phyloP scores from a whole-genome alignment of 2,797 vertebrate species.

The Sebastes cheni region DNA sequence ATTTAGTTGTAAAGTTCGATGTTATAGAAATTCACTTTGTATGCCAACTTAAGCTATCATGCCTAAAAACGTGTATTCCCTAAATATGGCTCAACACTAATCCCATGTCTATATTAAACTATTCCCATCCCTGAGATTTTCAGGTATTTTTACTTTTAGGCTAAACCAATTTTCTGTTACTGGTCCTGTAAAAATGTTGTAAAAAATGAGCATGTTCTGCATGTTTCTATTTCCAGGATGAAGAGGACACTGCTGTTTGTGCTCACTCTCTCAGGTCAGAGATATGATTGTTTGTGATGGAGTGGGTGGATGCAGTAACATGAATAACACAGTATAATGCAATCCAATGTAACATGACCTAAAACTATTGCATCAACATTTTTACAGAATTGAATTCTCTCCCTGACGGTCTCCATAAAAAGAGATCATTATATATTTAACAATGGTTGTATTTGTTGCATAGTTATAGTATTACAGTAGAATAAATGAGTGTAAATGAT shows the following conservation, averaged over 20 bases:
- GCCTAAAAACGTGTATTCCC: too few species aligned
- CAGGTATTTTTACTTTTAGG: too few species aligned
- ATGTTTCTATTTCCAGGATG: constrained; percentile 29
- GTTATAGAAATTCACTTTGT: too few species aligned
- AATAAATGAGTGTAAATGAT: neutral
- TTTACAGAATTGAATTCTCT: neutral
- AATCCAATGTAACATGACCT: neutral
- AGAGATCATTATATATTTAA: neutral
- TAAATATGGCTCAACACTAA: too few species aligned
- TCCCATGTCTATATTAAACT: too few species aligned
- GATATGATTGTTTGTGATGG: neutral
- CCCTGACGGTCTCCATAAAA: neutral
- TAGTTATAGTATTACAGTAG: neutral
- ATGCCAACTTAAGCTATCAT: too few species aligned
- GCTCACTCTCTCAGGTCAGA: constrained; percentile 39
- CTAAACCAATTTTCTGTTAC: neutral
- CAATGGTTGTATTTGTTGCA: neutral
- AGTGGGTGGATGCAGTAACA: neutral
- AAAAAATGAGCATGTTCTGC: neutral
- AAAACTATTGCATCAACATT: neutral
- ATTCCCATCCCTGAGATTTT: too few species aligned
- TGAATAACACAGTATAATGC: neutral
- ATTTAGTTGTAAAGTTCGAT: too few species aligned
- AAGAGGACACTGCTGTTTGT: neutral
- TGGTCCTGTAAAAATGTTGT: neutral